Conservation (phyloP, 2,797 vertebrate species). For the Graptemys geographica region DNA sequence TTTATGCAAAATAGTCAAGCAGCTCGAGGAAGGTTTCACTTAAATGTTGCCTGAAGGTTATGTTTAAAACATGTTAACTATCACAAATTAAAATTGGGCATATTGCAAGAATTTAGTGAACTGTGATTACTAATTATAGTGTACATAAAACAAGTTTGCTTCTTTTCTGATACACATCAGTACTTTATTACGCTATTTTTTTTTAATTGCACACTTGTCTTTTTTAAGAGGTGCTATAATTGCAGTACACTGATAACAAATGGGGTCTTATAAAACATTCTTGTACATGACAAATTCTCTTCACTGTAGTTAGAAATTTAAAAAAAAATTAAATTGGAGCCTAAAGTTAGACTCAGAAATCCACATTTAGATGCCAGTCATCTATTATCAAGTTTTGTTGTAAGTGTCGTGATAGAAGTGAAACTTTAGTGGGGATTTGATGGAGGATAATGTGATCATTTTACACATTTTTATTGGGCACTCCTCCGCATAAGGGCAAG, state of each 20-base stretch:
- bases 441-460: not conserved
- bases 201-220: not conserved
- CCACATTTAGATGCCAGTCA: not conserved
- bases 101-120: conserved; percentile 29
- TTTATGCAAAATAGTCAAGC: not conserved
- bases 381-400: not conserved
- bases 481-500: not conserved
- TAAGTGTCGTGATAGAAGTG: not conserved
- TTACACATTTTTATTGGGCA: not conserved
- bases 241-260: not conserved
- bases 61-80: conserved; percentile 60
- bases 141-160: not conserved
- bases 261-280: not conserved
- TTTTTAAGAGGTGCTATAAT: not conserved
- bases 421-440: not conserved
- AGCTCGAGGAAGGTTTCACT: conserved; percentile 41
- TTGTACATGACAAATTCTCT: not conserved
- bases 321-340: not conserved
- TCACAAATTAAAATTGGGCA: conserved; percentile 48
- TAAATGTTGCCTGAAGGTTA: conserved; percentile 63
- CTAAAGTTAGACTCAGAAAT: not conserved
- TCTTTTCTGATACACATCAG: not conserved
- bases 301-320: not conserved
- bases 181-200: not conserved
- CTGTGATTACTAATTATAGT: conserved; percentile 59